Conservation (phyloP, 1,140 invertebrate genomes). For the Calephelis virginiensis region DNA sequence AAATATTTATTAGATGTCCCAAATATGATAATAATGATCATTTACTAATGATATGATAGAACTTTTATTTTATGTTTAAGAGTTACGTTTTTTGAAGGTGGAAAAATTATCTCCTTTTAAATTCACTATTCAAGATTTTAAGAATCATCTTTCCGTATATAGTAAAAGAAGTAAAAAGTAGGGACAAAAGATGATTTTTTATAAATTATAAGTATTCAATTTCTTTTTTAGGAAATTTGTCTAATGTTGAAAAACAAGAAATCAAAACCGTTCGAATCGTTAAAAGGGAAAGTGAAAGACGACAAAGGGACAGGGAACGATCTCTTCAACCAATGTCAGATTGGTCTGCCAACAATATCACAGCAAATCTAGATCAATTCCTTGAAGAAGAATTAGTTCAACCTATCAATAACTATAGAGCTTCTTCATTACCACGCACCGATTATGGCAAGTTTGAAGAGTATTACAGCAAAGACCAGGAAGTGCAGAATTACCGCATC, state of each 20-base stretch:
- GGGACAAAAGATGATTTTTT: not conserved
- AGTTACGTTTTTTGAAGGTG: too few species aligned
- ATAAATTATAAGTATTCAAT: not conserved
- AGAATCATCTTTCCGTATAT: too few species aligned
- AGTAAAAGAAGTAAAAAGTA: too few species aligned
- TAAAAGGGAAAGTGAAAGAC: constrained; percentile 92
- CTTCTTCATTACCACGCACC: constrained; percentile 62
- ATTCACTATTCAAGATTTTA: too few species aligned
- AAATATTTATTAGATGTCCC: too few species aligned
- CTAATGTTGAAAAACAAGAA: constrained; percentile 90
- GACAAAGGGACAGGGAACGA: constrained; percentile 86
- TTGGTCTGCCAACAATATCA: constrained; percentile 59
- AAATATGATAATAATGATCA: too few species aligned
- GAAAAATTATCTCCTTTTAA: too few species aligned
- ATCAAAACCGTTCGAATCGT: constrained; percentile 96
- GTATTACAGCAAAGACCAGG: constrained; percentile 51
- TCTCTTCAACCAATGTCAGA: constrained; percentile 72
- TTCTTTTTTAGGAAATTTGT: constrained; percentile 82
- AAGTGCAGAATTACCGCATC: constrained; percentile 46
- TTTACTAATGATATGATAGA: too few species aligned
- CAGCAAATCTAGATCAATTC: constrained; percentile 77
- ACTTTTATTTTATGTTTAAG: too few species aligned
- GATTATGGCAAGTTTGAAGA: constrained; percentile 63
- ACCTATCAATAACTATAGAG: constrained; percentile 56
- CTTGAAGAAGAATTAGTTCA: constrained; percentile 77